Conservation (phyloP, 2,797 vertebrate genomes). For the Leptatherina wallacei region DNA sequence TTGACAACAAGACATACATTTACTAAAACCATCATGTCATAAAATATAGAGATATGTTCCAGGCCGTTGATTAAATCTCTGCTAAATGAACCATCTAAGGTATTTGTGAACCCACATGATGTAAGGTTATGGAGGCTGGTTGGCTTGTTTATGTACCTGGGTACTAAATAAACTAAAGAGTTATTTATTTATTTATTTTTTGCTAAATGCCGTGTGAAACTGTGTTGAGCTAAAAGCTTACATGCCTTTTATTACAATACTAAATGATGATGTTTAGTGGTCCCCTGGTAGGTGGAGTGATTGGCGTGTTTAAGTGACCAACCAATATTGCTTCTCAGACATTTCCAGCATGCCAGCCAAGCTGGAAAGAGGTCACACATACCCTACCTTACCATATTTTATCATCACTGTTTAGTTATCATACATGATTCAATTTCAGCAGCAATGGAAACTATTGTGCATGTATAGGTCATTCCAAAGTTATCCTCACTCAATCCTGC, state of each 20-base stretch:
- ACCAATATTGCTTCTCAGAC: not conserved
- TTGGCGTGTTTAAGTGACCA: not conserved
- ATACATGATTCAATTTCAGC: no score
- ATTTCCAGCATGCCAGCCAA: no score
- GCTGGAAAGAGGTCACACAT: not conserved
- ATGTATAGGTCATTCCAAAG: not conserved
- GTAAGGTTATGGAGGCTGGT: not conserved
- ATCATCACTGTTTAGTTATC: not conserved
- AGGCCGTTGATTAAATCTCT: not conserved
- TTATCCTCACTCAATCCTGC: no score
- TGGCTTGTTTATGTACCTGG: not conserved
- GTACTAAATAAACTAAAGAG: not conserved
- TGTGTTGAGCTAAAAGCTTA: no score
- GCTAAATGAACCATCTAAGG: not conserved
- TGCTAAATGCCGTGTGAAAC: no score
- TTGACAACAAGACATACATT: not conserved
- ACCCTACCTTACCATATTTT: not conserved
- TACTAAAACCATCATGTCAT: not conserved
- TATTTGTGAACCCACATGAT: not conserved
- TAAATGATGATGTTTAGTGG: not conserved
- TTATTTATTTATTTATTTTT: not conserved
- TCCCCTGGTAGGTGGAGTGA: not conserved
- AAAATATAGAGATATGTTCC: not conserved
- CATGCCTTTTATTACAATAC: not conserved
- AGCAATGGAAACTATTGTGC: not conserved